Percentiles rank a stretch among this genome's conserved stretches.
Conservation (phyloP, 2,888 invertebrate genomes). For the Chymomyza amoena region DNA sequence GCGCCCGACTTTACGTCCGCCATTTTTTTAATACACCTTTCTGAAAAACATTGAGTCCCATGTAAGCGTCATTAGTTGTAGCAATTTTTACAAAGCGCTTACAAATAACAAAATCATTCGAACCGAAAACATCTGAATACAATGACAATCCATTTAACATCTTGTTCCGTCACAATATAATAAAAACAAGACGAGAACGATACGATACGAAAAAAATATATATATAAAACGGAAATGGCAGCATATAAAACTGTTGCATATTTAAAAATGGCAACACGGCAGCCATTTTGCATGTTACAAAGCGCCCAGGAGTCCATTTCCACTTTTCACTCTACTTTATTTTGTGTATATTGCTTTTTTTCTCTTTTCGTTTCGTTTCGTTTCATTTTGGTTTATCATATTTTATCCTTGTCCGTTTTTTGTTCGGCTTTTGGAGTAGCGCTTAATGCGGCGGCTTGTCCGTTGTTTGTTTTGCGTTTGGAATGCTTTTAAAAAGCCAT, state of each 20-base stretch:
- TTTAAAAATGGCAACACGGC: conserved; percentile 23
- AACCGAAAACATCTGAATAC: neutral
- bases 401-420: neutral
- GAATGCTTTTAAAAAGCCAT: conserved; percentile 63
- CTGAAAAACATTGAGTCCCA: neutral
- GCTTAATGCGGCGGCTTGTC: conserved; percentile 40
- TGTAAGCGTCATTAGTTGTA: neutral
- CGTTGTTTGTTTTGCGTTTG: conserved; percentile 49
- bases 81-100: neutral
- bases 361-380: neutral
- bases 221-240: neutral
- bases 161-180: neutral
- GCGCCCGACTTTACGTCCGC: too few relatives aligned
- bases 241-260: conserved; percentile 19
- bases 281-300: conserved; percentile 1
- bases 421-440: conserved; percentile 28
- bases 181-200: neutral
- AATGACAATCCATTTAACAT: conserved; percentile 1
- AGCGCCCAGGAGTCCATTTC: neutral
- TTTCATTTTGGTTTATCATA: neutral
- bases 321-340: conserved; percentile 5
- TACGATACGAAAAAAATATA: neutral
- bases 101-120: neutral
- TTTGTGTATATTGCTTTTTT: conserved; percentile 13
- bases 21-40: neutral